Conservation (phyloP, 2,797 vertebrate genomes). For the Sternotherus odoratus region DNA sequence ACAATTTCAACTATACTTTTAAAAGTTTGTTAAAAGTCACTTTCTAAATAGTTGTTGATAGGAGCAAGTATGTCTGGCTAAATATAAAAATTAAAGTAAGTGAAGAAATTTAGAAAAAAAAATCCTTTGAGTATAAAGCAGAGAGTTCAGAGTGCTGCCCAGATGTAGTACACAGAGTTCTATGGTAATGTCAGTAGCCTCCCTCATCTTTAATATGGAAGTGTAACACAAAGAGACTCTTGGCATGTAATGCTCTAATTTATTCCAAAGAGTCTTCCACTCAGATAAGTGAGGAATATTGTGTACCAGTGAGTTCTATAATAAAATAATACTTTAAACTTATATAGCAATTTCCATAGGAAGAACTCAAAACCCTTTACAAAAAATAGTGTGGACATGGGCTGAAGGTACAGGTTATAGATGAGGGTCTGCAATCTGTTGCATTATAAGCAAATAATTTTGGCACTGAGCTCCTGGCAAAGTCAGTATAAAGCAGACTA, state of each 20-base stretch:
- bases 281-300: background rate
- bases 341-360: background rate
- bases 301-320: background rate
- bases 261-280: background rate
- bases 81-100: background rate
- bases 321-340: background rate
- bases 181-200: background rate
- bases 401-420: background rate
- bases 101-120: slow-evolving; percentile 8
- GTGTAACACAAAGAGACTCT: background rate
- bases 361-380: background rate
- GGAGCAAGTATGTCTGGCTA: slow-evolving; percentile 16
- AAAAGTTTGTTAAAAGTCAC: background rate
- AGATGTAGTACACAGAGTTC: background rate
- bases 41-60: background rate
- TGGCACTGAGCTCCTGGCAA: background rate
- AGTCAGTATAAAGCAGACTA: background rate
- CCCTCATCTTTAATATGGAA: background rate
- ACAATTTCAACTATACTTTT: background rate
- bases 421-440: background rate
- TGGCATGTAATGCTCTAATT: background rate
- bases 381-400: background rate
- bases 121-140: background rate
- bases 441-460: background rate
- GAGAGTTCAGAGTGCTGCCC: background rate